Evolutionary conservation across 2,888 invertebrate genomes (phyloP), one percentile per base, ranked within the genome.

Genomic region (Ophonus ardosiacus): DNA sequence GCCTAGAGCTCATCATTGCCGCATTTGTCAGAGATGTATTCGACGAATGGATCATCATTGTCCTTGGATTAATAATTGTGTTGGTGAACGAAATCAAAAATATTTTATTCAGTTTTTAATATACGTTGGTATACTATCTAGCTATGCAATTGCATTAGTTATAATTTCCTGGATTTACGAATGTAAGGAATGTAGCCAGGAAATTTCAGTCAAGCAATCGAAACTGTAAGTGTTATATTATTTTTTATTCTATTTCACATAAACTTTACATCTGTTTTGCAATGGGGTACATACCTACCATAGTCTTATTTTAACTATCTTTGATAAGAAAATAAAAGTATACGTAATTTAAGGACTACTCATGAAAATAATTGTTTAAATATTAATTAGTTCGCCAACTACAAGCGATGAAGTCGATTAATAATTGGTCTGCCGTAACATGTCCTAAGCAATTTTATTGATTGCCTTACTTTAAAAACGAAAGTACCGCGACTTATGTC

Each of bases 31-130:
- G 88, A 92, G 97, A 86, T 97, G 97, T 90, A 95, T 97, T 86
- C 92, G 94, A 86, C 92, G 95, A 89, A 96, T 96, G 96, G 96
- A 96, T 90, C 97, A 98, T 91, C 97, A 97, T 90, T 96, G 96
- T 91, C 96, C 97, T 5, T 97, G 97, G 97, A 97, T 98, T 74
- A 98, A 98, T 90, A 98, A 98, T 91, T 98, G 98, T 91, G 97
- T 98, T 5, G 98, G 97, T 65, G 97, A 98, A 91, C 94, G 94
- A 89, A 98, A 98, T 92, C 97, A 98, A 92, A 97, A 97, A 90
- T 97, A 96, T 92, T 98, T 98, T 91, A 94, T 98, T 87, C 96
- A 98, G 90, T 98, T 98, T 92, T 92, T 97, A 86, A 92, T 97
- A 61, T 97, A 96, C 90, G 96, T 96, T 86, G 96, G 95, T 83